Evolutionary conservation across 53 echinoderm and acorn worm species (phyloP), one percentile per base, ranked within the genome.

Genomic region (Henricia sp.): DNA sequence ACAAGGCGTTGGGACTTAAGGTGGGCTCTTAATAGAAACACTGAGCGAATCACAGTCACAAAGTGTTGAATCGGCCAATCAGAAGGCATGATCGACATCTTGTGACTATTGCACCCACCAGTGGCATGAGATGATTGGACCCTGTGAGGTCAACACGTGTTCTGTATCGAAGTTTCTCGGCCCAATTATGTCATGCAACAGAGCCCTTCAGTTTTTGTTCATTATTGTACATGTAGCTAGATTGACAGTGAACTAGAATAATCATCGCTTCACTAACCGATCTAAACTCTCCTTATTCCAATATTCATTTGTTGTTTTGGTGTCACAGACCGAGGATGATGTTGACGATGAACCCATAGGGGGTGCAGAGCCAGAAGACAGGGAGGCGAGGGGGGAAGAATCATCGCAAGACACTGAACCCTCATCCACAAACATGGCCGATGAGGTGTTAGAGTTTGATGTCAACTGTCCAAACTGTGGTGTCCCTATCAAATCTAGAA

Each of bases 401-500:
- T 59, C 5, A 41, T 17, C 46, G 10, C 65, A 26, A 9, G 38
- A 68, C 8, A 36, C 36, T 20, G n/a, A 39, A 37, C 39, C 36
- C 28, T n/a, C n/a, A n/a, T n/a, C n/a, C 6, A 56, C 54, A 2
- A 50, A 34, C 25, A 13, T 55, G 46, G 71, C 83, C 2, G 91
- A 95, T 38, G 96, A 96, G 73, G 91, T 96, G 9, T 32, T 94
- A 41, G 56, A 56, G 27, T 94, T 96, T 52, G 12, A 20, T 19
- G 90, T 92, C 29, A 94, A 85, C 70, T 96, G 96, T 74, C 30
- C 85, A 39, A 58, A 88, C 21, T 96, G 96, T 63, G 82, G 88
- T 3, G 64, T 78, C 28, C 92, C 92, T 1, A 69, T 84, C 26
- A 71, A 82, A 58, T 87, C 94, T 17, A 84, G 87, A 36, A 96